phyloP scores from a whole-genome alignment of 1,140 invertebrate species.

The Cyclargus thomasi region DNA sequence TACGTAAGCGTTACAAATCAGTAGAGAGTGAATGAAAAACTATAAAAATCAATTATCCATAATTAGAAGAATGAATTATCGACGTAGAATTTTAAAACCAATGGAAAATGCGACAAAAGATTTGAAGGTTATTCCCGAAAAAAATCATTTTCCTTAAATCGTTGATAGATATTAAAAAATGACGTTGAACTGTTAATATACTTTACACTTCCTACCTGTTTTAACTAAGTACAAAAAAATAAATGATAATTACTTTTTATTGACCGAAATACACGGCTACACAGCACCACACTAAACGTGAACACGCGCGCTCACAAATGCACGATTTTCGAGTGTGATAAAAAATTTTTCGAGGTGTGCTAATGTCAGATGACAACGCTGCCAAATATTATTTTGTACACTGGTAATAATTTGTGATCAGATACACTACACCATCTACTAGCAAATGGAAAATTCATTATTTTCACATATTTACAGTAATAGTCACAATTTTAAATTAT shows the following conservation, averaged over 20 bases:
- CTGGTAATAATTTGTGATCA: no score
- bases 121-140: slow-evolving; percentile 4
- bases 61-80: not conserved
- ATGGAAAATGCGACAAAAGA: not conserved
- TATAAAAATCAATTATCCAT: not conserved
- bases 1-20: slow-evolving; percentile 48
- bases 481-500: no score
- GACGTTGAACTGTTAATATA: no score
- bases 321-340: not conserved
- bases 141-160: not conserved
- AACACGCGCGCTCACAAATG: not conserved
- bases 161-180: not conserved
- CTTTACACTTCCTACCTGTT: not conserved
- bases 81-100: not conserved
- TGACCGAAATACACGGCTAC: not conserved
- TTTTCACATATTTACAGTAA: no score
- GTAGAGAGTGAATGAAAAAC: not conserved
- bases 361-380: no score
- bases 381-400: no score
- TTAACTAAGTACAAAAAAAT: not conserved
- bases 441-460: no score
- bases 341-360: not conserved
- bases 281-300: not conserved
- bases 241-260: not conserved
- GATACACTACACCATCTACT: no score